Evolutionary conservation across 2,888 invertebrate genomes (phyloP).

Genomic region (Drosophila sordidula): DNA sequence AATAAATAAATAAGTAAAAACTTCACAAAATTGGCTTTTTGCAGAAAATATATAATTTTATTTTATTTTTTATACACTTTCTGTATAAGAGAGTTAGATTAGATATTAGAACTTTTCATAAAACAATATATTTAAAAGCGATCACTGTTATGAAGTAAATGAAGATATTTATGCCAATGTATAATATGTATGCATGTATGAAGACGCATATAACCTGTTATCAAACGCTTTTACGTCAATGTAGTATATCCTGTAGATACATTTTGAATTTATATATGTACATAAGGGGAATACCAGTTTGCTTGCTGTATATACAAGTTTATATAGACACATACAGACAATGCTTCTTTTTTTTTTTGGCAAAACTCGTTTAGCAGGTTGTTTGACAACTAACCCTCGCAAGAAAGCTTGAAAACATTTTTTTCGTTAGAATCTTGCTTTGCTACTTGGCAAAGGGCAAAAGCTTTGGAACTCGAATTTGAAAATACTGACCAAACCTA

Average conservation of each 20-base stretch:
- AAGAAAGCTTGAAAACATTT: conserved; percentile 10
- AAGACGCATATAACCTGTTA: conserved; percentile 2
- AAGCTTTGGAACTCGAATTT: not conserved
- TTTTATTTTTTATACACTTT: no score
- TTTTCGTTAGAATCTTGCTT: conserved; percentile 26
- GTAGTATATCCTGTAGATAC: conserved; percentile 48
- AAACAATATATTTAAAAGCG: no score
- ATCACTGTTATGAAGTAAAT: no score
- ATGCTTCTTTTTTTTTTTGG: conserved; percentile 43
- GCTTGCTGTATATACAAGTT: conserved; percentile 10
- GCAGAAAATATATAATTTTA: no score
- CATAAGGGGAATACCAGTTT: conserved; percentile 42
- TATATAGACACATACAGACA: conserved; percentile 3
- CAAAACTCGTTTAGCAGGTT: conserved; percentile 72
- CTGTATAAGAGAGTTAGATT: no score
- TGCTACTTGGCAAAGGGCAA: conserved; percentile 2
- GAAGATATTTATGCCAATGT: no score
- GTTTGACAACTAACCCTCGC: conserved; percentile 14
- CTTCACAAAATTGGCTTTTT: no score
- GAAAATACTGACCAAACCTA: conserved; percentile 82
- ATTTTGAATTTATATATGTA: conserved; percentile 12
- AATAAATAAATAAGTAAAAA: no score
- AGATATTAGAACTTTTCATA: no score
- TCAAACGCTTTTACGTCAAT: conserved; percentile 10
- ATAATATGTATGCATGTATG: no score